Evolutionary conservation across 1,140 invertebrate species (phyloP), one percentile per base, ranked within the genome.

Genomic region (Helicoverpa armigera): DNA sequence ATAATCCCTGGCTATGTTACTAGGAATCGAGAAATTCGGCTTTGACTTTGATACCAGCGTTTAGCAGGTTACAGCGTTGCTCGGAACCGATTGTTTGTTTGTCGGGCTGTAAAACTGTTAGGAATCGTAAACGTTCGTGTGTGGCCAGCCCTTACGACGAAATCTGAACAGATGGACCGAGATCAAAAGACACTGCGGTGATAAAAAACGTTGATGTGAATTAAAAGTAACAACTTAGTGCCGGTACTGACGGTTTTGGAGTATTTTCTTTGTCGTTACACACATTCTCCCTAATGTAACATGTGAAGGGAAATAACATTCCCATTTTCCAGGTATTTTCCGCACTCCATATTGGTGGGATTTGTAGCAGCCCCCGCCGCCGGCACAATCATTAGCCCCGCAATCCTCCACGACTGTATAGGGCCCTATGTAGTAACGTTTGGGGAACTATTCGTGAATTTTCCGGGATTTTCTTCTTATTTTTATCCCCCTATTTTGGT

Each of bases 91-190:
- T 56, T 94, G 92, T 94, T 94, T 94, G 93, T 94, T 94, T 94
- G 90, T 90, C 89, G 78, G 86, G 87, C 85, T 92, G 90, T 94
- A 92, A 94, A 94, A 92, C 90, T 89, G 92, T 91, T 90, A 88
- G 79, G 89, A 90, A 89, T 91, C 91, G 92, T 94, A 94, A 94
- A 94, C 90, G 88, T 73, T 90, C 93, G 93, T 94, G 93, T 94
- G 93, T 94, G 93, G 93, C 88, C 92, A 91, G 91, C 88, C 91
- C 93, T 94, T 93, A 94, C 91, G 89, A 90, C 93, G 92, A 93
- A 94, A 90, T 89, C 85, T 85, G 87, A 89, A 88, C 92, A 94
- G 92, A 94, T 93, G 92, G 88, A 84, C 88, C 50, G 89, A 94
- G 87, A 94, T 94, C 93, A 94, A 94, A 94, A 91, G 93, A 90